phyloP scores from a whole-genome alignment of 2,797 vertebrate genomes.

The Margarornis squamiger region DNA sequence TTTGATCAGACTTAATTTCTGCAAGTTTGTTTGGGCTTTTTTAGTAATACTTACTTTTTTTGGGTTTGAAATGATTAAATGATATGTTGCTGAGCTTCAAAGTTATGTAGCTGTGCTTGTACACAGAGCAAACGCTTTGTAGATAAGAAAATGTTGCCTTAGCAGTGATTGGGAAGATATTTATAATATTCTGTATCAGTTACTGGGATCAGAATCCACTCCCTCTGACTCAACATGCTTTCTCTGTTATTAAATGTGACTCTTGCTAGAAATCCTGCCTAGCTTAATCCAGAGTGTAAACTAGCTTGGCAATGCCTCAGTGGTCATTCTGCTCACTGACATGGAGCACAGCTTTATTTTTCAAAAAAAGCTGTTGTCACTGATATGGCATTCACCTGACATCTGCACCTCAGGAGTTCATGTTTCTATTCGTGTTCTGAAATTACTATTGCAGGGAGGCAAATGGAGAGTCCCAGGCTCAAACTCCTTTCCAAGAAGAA shows the following conservation, averaged over 20 bases:
- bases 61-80: neutral
- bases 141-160: neutral
- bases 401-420: neutral
- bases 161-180: neutral
- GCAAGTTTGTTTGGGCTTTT: neutral
- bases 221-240: neutral
- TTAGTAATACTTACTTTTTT: neutral
- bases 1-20: neutral
- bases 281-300: neutral
- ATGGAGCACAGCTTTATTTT: slow-evolving; percentile 21
- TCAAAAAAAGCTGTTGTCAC: neutral
- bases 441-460: neutral
- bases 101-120: neutral
- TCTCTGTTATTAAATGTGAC: neutral
- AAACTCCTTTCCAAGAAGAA: slow-evolving; percentile 8
- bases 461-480: neutral
- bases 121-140: neutral
- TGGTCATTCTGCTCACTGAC: neutral
- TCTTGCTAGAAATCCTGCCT: neutral
- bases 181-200: neutral
- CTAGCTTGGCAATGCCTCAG: neutral
- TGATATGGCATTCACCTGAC: neutral
- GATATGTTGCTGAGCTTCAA: neutral
- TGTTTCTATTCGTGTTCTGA: neutral
- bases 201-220: neutral